Base-by-base conservation (phyloP, 2,113 vertebrate species). In the Nyctibius bracteatus region DNA sequence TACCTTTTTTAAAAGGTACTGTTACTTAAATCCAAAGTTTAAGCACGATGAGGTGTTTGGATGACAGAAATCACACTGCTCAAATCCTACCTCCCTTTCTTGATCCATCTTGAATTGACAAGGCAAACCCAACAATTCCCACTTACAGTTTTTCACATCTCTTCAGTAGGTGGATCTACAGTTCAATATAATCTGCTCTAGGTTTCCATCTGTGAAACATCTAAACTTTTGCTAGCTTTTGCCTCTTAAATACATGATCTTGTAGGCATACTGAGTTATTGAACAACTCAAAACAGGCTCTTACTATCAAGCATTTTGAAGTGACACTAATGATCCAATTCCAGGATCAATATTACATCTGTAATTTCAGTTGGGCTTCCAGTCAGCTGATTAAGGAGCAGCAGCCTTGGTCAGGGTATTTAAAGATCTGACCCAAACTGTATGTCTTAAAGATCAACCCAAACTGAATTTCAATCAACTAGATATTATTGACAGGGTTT, bases 251-350 rank as follows among this genome's bases (percentile, higher is more conserved):
- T 30, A 57, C 16, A 44, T 31, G 12, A 86, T 54, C 44, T 85
- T 57, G 59, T 31, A 92, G 74, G 52, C 8, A 2, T 44, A 35
- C 44, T 39, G 43, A 57, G 54, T 80, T 82, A 85, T 10, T 77
- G 54, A 31, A 75, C 35, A 74, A 72, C 52, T 87, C 74, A 47
- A 72, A 81, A 59, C 44, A 85, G 21, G 52, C 66, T 96, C 57
- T 90, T 88, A 79, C 27, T 79, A 91, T 77, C 28, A 88, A 61
- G 51, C 65, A 75, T 90, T 96, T 33, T 91, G 51, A 94, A 90
- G 81, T 19, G 1, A 84, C 31, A 79, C 43, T 85, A 74, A 63
- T 27, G 65, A 85, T 75, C 30, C 33, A 65, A 2, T 62, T 77
- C 46, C 51, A 81, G 43, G 72, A 84, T 83, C 67, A 77, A 37